A percentile compares a stretch with the other conserved stretches of the same genome.
Conservation (phyloP, 2,888 invertebrate genomes). For the Abscondita cerata region DNA sequence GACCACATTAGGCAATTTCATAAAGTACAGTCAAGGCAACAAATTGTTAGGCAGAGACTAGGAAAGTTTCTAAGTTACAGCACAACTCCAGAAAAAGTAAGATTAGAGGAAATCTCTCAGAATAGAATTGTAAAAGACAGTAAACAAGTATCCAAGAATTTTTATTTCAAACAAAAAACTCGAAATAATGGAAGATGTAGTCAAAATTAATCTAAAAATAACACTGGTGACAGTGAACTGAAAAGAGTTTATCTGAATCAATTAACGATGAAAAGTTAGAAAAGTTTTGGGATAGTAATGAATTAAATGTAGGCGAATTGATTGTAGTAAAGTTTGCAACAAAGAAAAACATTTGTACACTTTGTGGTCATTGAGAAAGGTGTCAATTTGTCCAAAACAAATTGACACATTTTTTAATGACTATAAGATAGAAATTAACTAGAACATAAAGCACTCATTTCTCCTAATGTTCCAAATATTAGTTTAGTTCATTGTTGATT, state of each 20-base stretch:
- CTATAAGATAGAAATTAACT: constrained; percentile 7
- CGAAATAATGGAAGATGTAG: constrained; percentile 14
- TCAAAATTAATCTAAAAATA: too few species aligned
- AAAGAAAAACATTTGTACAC: constrained; percentile 16
- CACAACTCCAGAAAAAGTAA: constrained; percentile 15
- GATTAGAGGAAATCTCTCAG: constrained; percentile 10
- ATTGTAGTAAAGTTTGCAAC: constrained; percentile 14
- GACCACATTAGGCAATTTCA: not conserved
- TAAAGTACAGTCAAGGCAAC: constrained; percentile 9
- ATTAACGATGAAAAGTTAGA: constrained; percentile 17
- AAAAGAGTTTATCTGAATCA: constrained; percentile 19
- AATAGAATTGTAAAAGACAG: not conserved
- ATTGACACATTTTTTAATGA: constrained; percentile 16
- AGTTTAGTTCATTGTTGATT: constrained; percentile 14
- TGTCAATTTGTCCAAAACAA: too few species aligned
- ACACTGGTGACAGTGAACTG: constrained; percentile 14
- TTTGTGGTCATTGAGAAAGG: too few species aligned
- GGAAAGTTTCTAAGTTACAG: constrained; percentile 4
- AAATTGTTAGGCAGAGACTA: constrained; percentile 1
- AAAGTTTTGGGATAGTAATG: constrained; percentile 15
- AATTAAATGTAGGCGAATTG: constrained; percentile 10
- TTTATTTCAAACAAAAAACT: constrained; percentile 19
- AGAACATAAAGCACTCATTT: constrained; percentile 6
- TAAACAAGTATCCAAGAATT: constrained; percentile 14
- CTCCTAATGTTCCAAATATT: constrained; percentile 9